These are phyloP conservation scores for Drosophila nikananu DNA, from an alignment of 1,140 invertebrate species.

Conservation along the genomic window DNA sequence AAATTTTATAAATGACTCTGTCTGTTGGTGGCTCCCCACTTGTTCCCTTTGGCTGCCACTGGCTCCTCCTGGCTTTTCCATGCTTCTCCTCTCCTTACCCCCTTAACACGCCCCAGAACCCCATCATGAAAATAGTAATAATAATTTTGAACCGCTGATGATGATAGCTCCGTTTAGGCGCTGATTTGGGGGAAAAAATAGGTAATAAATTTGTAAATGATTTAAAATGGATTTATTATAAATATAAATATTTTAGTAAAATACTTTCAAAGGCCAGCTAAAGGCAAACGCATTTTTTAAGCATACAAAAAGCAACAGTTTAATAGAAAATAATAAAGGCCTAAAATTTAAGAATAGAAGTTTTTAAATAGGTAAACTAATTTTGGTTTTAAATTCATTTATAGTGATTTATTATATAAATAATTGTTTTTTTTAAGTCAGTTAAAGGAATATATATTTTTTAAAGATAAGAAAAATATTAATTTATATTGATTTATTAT, in stretches of 20 bases:
- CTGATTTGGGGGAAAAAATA: conserved; percentile 9
- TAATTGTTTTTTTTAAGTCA: no score
- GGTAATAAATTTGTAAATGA: background rate
- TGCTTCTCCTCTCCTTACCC: background rate
- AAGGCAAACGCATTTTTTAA: background rate
- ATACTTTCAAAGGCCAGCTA: no score
- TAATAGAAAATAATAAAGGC: background rate
- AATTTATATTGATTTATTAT: no score
- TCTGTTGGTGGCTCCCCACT: conserved; percentile 49
- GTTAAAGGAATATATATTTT: no score
- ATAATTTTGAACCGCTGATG: conserved; percentile 17
- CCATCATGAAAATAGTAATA: conserved; percentile 16
- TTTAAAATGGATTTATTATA: background rate
- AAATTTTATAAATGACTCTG: conserved; percentile 86
- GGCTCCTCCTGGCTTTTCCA: background rate
- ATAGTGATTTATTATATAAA: no score
- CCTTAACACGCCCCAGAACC: conserved; percentile 9
- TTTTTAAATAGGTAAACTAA: no score
- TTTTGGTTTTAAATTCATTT: no score
- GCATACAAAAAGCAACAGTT: background rate
- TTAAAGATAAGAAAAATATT: background rate
- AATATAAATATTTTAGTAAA: background rate
- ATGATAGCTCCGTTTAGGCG: conserved; percentile 24
- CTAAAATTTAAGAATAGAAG: background rate
- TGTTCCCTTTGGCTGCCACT: conserved; percentile 10